phyloP scores from a whole-genome alignment of 2,888 invertebrate genomes.

The Onthophagus sagittarius region DNA sequence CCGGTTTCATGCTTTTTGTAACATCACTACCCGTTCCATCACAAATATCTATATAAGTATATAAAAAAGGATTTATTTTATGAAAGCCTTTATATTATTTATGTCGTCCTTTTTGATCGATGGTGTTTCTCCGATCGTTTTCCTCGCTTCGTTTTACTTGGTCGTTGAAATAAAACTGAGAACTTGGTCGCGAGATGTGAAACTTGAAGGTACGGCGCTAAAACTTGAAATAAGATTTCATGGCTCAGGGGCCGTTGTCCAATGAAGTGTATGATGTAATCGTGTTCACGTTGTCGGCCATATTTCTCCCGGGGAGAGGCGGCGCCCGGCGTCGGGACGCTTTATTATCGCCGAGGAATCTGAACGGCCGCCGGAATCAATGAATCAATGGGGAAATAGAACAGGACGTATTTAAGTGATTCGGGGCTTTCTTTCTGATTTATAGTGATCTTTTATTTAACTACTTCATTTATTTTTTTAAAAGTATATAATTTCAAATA shows the following conservation, averaged over 20 bases:
- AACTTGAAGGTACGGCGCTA: conserved; percentile 14
- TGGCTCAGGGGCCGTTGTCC: conserved; percentile 24
- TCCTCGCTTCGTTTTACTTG: not conserved
- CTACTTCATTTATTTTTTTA: not conserved
- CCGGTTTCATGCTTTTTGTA: no score
- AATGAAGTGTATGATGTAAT: conserved; percentile 29
- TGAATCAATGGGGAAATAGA: conserved; percentile 10
- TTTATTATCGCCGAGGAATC: conserved; percentile 7
- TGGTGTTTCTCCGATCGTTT: not conserved
- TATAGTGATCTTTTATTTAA: not conserved
- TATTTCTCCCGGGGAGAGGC: not conserved
- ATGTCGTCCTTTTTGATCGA: not conserved
- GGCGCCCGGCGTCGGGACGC: not conserved
- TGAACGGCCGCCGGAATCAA: conserved; percentile 5
- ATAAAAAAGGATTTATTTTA: no score
- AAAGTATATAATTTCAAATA: not conserved
- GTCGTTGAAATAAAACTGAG: not conserved
- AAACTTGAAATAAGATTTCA: conserved; percentile 27
- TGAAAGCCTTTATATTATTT: no score
- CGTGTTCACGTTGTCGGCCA: conserved; percentile 16
- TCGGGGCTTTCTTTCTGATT: not conserved
- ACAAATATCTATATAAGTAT: no score
- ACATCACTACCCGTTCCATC: no score
- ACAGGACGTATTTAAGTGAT: conserved; percentile 14
- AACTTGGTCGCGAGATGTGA: not conserved